These are phyloP conservation scores for Phataginus tetradactyla DNA, from an alignment of 2,797 vertebrate genomes.

Conservation along the genomic window DNA sequence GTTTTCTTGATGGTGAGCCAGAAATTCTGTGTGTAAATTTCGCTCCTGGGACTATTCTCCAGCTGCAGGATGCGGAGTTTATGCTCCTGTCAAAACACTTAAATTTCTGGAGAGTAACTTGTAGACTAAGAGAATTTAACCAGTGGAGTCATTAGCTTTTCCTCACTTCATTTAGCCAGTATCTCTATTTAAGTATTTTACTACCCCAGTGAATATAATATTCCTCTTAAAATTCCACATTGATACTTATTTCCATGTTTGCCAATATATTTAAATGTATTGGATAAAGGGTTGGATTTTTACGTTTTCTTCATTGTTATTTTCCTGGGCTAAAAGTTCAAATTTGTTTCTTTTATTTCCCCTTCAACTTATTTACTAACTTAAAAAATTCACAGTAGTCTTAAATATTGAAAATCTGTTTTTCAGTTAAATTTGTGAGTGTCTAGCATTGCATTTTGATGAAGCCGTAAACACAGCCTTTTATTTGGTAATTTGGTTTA, in stretches of 20 bases:
- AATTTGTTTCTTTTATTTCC: background rate
- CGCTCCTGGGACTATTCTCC: constrained; percentile 50
- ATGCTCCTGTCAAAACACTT: constrained; percentile 69
- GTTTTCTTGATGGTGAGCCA: constrained; percentile 77
- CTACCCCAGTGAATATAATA: background rate
- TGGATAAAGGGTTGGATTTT: background rate
- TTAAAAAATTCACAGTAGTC: background rate
- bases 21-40: constrained; percentile 71
- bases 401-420: background rate
- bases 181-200: constrained; percentile 19
- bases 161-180: constrained; percentile 12
- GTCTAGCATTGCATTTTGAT: background rate
- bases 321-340: background rate
- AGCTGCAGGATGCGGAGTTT: constrained; percentile 67
- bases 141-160: constrained; percentile 23
- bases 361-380: background rate
- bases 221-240: background rate
- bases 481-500: background rate
- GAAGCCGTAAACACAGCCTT: background rate
- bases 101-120: constrained; percentile 62
- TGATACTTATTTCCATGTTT: background rate
- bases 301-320: constrained; percentile 4
- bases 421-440: background rate
- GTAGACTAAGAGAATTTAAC: constrained; percentile 31
- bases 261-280: background rate